phyloP scores from a whole-genome alignment of 2,888 invertebrate species.

The Phengaris arion region DNA sequence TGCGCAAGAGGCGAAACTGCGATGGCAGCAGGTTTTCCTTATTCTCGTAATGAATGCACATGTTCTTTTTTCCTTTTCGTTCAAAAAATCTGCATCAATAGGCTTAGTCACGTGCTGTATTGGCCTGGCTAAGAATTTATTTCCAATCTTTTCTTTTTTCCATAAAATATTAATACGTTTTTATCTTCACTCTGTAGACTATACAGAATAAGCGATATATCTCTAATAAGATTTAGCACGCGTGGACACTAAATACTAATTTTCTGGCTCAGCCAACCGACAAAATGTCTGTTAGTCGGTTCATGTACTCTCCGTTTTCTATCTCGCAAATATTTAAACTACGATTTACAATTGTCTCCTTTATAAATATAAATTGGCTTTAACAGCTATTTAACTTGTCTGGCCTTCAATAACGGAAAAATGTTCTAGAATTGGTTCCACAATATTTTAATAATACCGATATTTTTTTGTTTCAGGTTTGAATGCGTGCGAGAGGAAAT shows the following conservation, averaged over 20 bases:
- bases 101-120: too few relatives aligned
- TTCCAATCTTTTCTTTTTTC: too few relatives aligned
- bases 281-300: background rate
- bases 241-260: background rate
- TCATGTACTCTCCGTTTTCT: background rate
- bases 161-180: too few relatives aligned
- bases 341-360: background rate
- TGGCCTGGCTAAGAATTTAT: too few relatives aligned
- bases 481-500: conserved; percentile 94
- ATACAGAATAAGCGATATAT: background rate
- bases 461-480: conserved; percentile 82
- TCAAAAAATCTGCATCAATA: too few relatives aligned
- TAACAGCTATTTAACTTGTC: background rate
- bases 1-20: background rate
- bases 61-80: background rate
- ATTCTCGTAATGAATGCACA: background rate
- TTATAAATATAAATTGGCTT: background rate
- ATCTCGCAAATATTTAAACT: background rate
- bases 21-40: background rate
- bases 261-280: background rate
- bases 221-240: background rate
- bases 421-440: background rate
- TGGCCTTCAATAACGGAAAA: background rate
- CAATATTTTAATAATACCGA: too few relatives aligned
- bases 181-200: too few relatives aligned